phyloP scores from a whole-genome alignment of 2,797 vertebrate species.

The Valencia hispanica region DNA sequence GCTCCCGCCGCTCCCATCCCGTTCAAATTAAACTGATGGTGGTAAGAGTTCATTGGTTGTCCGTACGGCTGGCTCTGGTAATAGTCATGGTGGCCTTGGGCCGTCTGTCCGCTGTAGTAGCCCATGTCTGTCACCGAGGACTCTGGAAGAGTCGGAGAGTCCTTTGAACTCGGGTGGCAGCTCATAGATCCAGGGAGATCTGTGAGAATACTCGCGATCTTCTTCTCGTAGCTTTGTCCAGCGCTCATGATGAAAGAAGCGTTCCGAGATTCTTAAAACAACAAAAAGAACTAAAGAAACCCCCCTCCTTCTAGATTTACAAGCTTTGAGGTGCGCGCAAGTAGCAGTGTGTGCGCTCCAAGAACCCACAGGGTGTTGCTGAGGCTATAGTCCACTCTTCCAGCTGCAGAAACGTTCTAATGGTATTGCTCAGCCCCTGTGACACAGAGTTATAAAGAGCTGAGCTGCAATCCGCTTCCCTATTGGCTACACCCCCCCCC shows the following conservation, averaged over 20 bases:
- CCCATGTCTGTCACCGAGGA: conserved; percentile 96
- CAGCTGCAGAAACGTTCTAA: conserved; percentile 71
- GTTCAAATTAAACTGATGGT: conserved; percentile 92
- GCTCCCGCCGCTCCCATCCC: conserved; percentile 87
- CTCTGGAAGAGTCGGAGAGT: conserved; percentile 96
- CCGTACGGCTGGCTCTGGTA: conserved; percentile 88
- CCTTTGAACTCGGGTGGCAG: conserved; percentile 95
- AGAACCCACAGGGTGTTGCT: conserved; percentile 49
- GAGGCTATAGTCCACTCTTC: conserved; percentile 68
- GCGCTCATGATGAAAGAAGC: conserved; percentile 84
- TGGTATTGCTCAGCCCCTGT: conserved; percentile 82
- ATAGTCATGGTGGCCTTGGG: conserved; percentile 89
- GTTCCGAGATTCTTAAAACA: conserved; percentile 15
- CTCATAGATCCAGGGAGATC: conserved; percentile 94
- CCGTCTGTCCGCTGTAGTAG: conserved; percentile 89
- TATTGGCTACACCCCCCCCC: conserved; percentile 86
- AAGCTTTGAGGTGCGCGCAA: conserved; percentile 12
- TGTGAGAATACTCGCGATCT: conserved; percentile 92
- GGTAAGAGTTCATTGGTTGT: conserved; percentile 89
- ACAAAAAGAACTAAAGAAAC: conserved; percentile 14
- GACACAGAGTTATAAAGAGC: conserved; percentile 91
- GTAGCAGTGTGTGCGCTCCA: conserved; percentile 34
- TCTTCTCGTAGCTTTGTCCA: conserved; percentile 92
- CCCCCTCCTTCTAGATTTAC: conserved; percentile 26
- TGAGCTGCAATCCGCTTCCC: conserved; percentile 86